Conservation (phyloP, 1,140 invertebrate genomes). For the Philotrypesis tridentata region DNA sequence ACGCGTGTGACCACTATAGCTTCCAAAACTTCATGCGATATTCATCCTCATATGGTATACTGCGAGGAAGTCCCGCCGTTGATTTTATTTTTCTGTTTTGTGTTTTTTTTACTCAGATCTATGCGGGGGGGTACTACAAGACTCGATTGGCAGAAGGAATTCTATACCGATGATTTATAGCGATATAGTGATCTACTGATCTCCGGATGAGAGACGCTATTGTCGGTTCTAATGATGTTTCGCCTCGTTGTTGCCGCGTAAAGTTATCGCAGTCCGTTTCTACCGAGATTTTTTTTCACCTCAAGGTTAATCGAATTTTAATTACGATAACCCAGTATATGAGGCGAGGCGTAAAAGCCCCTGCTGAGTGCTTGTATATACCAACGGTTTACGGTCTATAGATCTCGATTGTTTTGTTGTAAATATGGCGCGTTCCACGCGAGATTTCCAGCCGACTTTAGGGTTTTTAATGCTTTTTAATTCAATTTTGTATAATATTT, state of each 20-base stretch:
- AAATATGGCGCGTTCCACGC: neutral
- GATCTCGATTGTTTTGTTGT: too few relatives aligned
- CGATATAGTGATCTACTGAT: neutral
- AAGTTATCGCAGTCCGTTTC: neutral
- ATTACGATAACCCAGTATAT: neutral
- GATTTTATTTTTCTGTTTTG: too few relatives aligned
- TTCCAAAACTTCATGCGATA: conserved; percentile 47
- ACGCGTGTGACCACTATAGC: conserved; percentile 11
- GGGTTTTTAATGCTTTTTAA: neutral
- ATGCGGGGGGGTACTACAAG: neutral
- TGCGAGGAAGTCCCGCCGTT: neutral
- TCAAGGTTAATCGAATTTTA: conserved; percentile 7
- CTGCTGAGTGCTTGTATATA: too few relatives aligned
- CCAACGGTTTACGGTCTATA: too few relatives aligned
- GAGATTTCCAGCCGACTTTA: too few relatives aligned
- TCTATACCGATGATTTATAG: neutral
- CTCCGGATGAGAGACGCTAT: neutral
- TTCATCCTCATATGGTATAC: conserved; percentile 24
- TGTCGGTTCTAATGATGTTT: too few relatives aligned
- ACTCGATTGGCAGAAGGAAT: neutral
- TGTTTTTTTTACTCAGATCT: too few relatives aligned
- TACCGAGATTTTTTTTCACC: neutral
- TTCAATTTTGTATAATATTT: too few relatives aligned
- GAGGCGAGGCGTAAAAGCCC: neutral
- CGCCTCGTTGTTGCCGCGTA: too few relatives aligned